Conservation (phyloP, 2,888 invertebrate genomes). For the Cataglyphis cursor region DNA sequence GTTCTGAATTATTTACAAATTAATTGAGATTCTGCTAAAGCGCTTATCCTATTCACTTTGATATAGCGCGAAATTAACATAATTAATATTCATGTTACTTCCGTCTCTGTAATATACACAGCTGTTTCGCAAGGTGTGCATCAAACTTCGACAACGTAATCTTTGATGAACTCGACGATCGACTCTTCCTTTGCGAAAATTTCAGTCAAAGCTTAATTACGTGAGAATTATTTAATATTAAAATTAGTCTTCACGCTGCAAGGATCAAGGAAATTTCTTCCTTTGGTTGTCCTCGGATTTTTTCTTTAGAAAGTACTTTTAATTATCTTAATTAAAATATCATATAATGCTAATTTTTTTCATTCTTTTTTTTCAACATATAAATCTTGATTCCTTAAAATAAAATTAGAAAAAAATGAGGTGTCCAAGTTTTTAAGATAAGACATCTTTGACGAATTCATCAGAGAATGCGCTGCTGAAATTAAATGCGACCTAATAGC, state of each 20-base stretch:
- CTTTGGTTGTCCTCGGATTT: background rate
- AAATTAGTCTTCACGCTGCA: background rate
- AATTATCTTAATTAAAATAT: background rate
- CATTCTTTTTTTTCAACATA: background rate
- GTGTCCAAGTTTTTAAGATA: background rate
- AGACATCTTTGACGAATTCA: background rate
- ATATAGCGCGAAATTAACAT: background rate
- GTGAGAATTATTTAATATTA: conserved; percentile 1
- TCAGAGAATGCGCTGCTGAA: background rate
- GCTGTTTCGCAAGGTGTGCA: background rate
- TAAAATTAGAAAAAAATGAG: background rate
- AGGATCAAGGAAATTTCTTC: background rate
- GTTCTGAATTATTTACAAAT: conserved; percentile 9
- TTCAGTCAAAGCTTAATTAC: conserved; percentile 27
- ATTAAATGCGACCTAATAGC: background rate
- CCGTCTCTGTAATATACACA: conserved; percentile 1
- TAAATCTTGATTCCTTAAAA: background rate
- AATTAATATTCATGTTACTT: conserved; percentile 36
- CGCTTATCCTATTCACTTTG: conserved; percentile 24
- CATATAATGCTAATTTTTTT: background rate
- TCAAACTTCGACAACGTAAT: conserved; percentile 38
- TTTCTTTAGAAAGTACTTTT: background rate
- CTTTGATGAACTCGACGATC: conserved; percentile 32
- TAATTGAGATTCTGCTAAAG: conserved; percentile 16
- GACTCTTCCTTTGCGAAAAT: conserved; percentile 18